Base-by-base conservation (phyloP, 2,888 invertebrate species). In the Scotopteryx bipunctaria region DNA sequence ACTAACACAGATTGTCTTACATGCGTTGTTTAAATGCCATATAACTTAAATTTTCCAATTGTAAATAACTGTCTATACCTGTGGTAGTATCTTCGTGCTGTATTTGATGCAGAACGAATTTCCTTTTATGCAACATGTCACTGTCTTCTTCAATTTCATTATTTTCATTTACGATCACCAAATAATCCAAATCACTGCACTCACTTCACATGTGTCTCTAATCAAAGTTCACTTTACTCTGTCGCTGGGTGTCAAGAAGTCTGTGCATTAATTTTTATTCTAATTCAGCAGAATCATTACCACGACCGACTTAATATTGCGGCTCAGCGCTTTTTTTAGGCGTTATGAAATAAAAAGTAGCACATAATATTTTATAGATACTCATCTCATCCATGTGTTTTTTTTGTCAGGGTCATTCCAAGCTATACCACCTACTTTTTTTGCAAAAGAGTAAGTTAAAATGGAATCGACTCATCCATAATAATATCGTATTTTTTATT, bases 101-200 rank as follows among this genome's bases (percentile, higher is more conserved):
- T 81, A 84, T 55, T 76, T 78, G 56, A 81, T 69, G 67, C 72
- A 78, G 41, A 83, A 76, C 25, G 83, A 76, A 65, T 88, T 86
- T 44, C 88, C 85, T 66, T 73, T 79, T 51, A 87, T 72, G 63
- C 78, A 86, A 63, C 78, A 86, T 57, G 82, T 80, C 75, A 87
- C 83, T 36, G 86, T 84, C 68, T 79, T 86, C 69, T 86, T 89
- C 25, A 88, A 71, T 73, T 86, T 88, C 88, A 89, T 88, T 59
- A 71, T 84, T 72, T 67, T 71, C 68, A 69, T 64, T 48, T 61
- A 61, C 8, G n/a, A 53, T 49, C 52, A 64, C 55, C 56, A 48
- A 51, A 38, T 13, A 29, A 17, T 50, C 48, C 48, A 55, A 59
- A 67, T 66, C 69, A 70, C 71, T 57, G 55, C 65, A 64, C 52